phyloP scores from a whole-genome alignment of 2,888 invertebrate species.

The Pristionchus fissidentatus region DNA sequence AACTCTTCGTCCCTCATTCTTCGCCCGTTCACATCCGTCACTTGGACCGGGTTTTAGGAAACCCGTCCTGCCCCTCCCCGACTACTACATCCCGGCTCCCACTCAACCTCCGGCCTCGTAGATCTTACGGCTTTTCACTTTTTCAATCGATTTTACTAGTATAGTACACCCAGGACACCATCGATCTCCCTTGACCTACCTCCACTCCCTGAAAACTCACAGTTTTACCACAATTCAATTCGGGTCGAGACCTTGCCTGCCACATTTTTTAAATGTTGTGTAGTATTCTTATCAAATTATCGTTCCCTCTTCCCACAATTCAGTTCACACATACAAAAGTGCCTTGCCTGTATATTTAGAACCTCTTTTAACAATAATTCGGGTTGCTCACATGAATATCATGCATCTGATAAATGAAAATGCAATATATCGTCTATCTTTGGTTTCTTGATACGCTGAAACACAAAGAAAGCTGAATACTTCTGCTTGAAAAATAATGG shows the following conservation, averaged over 20 bases:
- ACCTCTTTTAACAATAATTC: too few relatives aligned
- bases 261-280: conserved; percentile 4
- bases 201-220: neutral
- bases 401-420: too few relatives aligned
- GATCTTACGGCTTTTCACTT: neutral
- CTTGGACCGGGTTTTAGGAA: conserved; percentile 71
- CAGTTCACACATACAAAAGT: neutral
- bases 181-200: neutral
- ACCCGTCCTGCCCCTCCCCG: conserved; percentile 64
- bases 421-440: too few relatives aligned
- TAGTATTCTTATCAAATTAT: conserved; percentile 14
- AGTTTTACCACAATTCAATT: neutral
- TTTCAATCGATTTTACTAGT: neutral
- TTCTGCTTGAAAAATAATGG: too few relatives aligned
- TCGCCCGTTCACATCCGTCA: conserved; percentile 64
- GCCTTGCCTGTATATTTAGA: conserved; percentile 38
- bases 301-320: neutral
- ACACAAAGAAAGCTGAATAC: too few relatives aligned
- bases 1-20: conserved; percentile 58
- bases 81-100: conserved; percentile 53
- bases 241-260: conserved; percentile 4
- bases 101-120: conserved; percentile 29
- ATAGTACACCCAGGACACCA: neutral
- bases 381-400: too few relatives aligned
- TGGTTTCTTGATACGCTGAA: too few relatives aligned